These are phyloP conservation scores for Jacana jacana DNA, from an alignment of 2,113 vertebrate genomes.

Conservation along the genomic window DNA sequence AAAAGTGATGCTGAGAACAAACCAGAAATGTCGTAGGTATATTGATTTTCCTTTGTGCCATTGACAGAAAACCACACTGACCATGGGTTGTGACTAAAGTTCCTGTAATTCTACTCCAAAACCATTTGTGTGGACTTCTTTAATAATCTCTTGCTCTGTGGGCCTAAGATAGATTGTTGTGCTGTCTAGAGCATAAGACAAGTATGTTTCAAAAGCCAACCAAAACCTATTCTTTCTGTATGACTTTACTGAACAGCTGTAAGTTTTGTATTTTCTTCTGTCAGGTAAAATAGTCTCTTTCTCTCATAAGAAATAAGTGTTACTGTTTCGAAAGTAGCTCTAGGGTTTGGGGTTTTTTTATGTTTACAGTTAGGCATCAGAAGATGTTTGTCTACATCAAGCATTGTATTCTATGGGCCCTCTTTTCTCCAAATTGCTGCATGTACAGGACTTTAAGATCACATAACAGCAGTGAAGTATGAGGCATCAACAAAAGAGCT, in stretches of 20 bases:
- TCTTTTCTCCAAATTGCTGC: background rate
- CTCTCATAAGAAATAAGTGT: background rate
- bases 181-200: background rate
- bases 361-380: background rate
- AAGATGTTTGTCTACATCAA: background rate
- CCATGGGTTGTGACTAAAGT: background rate
- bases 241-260: background rate
- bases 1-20: background rate
- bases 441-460: background rate
- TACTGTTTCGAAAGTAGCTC: background rate
- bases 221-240: background rate
- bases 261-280: background rate
- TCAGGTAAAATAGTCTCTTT: background rate
- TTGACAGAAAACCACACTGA: background rate
- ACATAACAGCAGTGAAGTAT: background rate
- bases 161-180: background rate
- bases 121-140: background rate
- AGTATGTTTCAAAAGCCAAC: background rate
- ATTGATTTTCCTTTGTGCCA: background rate
- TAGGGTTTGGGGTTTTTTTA: background rate
- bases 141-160: background rate
- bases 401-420: background rate
- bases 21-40: background rate
- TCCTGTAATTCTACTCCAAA: background rate
- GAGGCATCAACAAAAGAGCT: conserved; percentile 22